These are phyloP conservation scores for Cepphus grylle DNA, from an alignment of 2,113 vertebrate species.

Conservation along the genomic window DNA sequence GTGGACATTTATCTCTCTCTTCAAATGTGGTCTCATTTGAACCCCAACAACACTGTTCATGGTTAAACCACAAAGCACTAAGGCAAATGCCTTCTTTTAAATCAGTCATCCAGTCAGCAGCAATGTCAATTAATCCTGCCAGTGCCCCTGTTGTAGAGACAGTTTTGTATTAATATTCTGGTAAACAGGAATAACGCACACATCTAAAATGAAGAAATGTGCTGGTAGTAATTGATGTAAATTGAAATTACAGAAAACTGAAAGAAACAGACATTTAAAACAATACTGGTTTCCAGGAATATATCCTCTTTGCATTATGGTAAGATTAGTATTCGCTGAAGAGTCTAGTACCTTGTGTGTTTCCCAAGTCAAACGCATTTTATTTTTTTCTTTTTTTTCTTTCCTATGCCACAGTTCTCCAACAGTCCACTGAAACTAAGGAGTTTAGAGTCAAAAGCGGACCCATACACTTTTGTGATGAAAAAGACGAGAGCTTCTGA, in stretches of 20 bases:
- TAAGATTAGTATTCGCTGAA: background rate
- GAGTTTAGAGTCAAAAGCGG: background rate
- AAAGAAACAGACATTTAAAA: background rate
- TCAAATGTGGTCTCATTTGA: conserved; percentile 96
- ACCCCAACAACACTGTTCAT: conserved; percentile 98
- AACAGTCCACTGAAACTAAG: background rate
- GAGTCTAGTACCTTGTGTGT: background rate
- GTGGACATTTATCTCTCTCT: conserved; percentile 95
- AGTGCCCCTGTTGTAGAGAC: conserved; percentile 82
- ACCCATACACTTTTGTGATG: background rate
- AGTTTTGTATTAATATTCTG: background rate
- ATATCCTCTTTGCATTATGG: background rate
- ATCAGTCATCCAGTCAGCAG: conserved; percentile 98
- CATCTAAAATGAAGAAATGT: background rate
- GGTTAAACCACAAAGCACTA: conserved; percentile 96
- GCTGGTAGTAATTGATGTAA: background rate
- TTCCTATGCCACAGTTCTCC: background rate
- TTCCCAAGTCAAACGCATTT: background rate
- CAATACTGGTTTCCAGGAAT: background rate
- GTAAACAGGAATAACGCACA: background rate
- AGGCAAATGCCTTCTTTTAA: conserved; percentile 98
- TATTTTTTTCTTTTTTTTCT: background rate
- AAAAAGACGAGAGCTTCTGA: background rate
- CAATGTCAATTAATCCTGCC: conserved; percentile 97
- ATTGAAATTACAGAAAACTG: background rate